These are phyloP conservation scores for Galemys pyrenaicus DNA, from an alignment of 2,113 vertebrate species.

Conservation along the genomic window DNA sequence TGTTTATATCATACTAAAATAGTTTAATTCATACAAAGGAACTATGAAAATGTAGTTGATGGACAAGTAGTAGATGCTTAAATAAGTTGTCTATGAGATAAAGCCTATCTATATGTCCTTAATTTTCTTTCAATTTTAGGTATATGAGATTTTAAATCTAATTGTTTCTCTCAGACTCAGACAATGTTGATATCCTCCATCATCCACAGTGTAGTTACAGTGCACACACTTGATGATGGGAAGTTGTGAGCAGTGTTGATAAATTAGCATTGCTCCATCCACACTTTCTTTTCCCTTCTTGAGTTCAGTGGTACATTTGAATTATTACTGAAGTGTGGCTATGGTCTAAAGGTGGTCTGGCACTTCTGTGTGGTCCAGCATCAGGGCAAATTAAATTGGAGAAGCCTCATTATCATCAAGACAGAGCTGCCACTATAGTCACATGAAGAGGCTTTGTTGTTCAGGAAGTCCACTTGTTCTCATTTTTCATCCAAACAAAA, in stretches of 20 bases:
- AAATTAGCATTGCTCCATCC: background rate
- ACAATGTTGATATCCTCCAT: background rate
- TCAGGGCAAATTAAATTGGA: background rate
- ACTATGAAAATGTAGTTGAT: background rate
- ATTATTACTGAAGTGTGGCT: background rate
- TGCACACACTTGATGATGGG: background rate
- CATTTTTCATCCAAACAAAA: background rate
- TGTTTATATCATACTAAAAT: background rate
- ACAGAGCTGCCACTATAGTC: background rate
- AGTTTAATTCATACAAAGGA: conserved; percentile 32
- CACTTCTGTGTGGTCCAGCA: background rate
- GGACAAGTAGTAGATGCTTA: background rate
- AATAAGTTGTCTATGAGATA: conserved; percentile 1
- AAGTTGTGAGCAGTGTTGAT: background rate
- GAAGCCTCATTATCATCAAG: background rate
- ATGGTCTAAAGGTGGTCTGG: background rate
- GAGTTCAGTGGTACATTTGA: background rate
- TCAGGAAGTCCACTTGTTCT: background rate
- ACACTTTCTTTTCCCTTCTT: background rate
- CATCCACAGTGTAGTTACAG: background rate
- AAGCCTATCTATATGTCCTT: background rate
- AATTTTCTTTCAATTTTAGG: background rate
- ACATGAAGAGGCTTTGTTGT: background rate
- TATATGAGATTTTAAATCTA: background rate
- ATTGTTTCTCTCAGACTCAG: background rate